A percentile compares a stretch with the other conserved stretches of the same genome.
Evolutionary conservation across 2,797 vertebrate species (phyloP).

Genomic region (Myripristis jacobus): DNA sequence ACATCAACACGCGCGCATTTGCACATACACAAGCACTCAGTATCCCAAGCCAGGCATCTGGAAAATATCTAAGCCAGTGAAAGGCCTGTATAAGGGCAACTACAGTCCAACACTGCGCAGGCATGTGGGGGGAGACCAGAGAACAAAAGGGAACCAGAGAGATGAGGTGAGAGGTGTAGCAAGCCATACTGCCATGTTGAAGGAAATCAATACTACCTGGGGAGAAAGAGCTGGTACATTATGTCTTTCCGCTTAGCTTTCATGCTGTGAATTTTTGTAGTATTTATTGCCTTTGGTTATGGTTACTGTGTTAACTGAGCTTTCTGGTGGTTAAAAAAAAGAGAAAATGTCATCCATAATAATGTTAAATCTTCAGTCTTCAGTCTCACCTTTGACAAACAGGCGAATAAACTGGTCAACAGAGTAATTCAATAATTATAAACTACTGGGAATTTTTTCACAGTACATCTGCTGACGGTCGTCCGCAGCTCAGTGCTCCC

Average conservation of each 20-base stretch:
- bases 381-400: slow-evolving; percentile 28
- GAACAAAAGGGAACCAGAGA: slow-evolving; percentile 71
- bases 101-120: slow-evolving; percentile 69
- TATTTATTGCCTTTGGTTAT: slow-evolving; percentile 63
- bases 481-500: no score
- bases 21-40: slow-evolving; percentile 32
- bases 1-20: not conserved
- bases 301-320: slow-evolving; percentile 53
- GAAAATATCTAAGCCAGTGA: slow-evolving; percentile 67
- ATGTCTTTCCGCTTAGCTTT: slow-evolving; percentile 67
- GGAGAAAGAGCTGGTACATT: slow-evolving; percentile 63
- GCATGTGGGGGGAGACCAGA: slow-evolving; percentile 63
- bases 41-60: slow-evolving; percentile 71
- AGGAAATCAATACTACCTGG: slow-evolving; percentile 70
- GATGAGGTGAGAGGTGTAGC: slow-evolving; percentile 70
- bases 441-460: no score
- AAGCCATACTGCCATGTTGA: slow-evolving; percentile 67
- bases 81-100: slow-evolving; percentile 61
- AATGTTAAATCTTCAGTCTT: slow-evolving; percentile 23
- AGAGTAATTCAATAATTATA: not conserved
- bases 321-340: slow-evolving; percentile 44
- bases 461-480: slow-evolving; percentile 1
- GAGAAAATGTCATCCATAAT: slow-evolving; percentile 42
- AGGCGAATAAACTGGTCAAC: no score
- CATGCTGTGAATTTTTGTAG: slow-evolving; percentile 58